These are phyloP conservation scores for Lasioglossum leucozonium DNA, from an alignment of 2,888 invertebrate genomes.

Conservation along the genomic window DNA sequence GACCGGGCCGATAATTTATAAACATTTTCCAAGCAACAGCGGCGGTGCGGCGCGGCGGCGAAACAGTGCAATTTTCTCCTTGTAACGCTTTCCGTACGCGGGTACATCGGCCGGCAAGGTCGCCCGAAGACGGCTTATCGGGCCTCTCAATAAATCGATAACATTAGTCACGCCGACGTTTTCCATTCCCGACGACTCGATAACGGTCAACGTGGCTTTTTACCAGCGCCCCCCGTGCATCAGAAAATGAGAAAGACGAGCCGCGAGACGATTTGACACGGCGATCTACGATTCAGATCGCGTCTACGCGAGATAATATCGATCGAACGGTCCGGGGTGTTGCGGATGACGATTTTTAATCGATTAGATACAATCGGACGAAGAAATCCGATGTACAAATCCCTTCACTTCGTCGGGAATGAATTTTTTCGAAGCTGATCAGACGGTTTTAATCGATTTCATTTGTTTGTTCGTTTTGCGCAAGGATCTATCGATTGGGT, in stretches of 20 bases:
- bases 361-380: neutral
- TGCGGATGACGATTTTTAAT: neutral
- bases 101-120: slow-evolving; percentile 34
- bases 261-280: neutral
- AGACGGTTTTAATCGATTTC: neutral
- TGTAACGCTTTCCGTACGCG: slow-evolving; percentile 49
- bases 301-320: neutral
- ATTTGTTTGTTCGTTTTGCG: too few species aligned
- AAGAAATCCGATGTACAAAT: neutral
- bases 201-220: neutral
- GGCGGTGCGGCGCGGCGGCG: too few species aligned
- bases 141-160: slow-evolving; percentile 8
- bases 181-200: neutral
- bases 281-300: neutral
- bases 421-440: neutral
- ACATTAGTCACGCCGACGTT: neutral
- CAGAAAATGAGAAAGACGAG: neutral
- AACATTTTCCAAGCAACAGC: slow-evolving; percentile 47
- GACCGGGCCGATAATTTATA: slow-evolving; percentile 47
- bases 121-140: slow-evolving; percentile 40
- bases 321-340: neutral
- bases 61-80: slow-evolving; percentile 54
- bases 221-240: neutral
- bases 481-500: too few species aligned
- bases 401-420: neutral